Evolutionary conservation across 2,888 invertebrate genomes (phyloP), one percentile per base, ranked within the genome.

Genomic region (Acrobeloides nanus): DNA sequence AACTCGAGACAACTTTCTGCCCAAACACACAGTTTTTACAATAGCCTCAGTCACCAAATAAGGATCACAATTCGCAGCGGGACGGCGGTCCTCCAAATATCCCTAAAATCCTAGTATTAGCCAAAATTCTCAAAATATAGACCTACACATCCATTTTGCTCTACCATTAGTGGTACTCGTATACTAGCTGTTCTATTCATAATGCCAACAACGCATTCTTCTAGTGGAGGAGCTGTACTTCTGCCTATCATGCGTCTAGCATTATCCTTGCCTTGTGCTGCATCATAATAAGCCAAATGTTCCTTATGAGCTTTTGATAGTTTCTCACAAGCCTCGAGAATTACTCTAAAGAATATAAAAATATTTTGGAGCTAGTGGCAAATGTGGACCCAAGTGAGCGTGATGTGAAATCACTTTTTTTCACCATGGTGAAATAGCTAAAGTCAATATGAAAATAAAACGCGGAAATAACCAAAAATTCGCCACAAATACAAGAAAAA

Each of bases 181-280:
- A 72, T 53, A 8, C 65, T 66, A 33, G 59, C 62, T 6, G 58
- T 62, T 23, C 71, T 63, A 46, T 66, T 61, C 23, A 71, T 68
- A 17, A 69, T 52, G 17, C 71, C 71, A 57, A 62, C 63, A 64
- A 89, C 89, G 77, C 95, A 95, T 75, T 92, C 88, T 75, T 89
- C 86, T 74, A 92, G 92, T 66, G 86, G 87, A 71, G 89, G 89
- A 2, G 95, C 95, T 78, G 95, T 95, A 75, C 89, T 89, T 64
- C 81, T 82, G 50, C 95, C 95, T 46, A 89, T 93, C 53, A 95
- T 80, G 56, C 95, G 83, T 54, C 90, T 82, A 75, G 86, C 87
- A 77, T 95, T 95, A 80, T 95, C 95, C 75, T 85, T 85, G 51
- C 95, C 95, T 70, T 87, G 85, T 58, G 87, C 84, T 10, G 66